Evolutionary conservation across 2,797 vertebrate genomes (phyloP).

Genomic region (Nyctalus aviator): DNA sequence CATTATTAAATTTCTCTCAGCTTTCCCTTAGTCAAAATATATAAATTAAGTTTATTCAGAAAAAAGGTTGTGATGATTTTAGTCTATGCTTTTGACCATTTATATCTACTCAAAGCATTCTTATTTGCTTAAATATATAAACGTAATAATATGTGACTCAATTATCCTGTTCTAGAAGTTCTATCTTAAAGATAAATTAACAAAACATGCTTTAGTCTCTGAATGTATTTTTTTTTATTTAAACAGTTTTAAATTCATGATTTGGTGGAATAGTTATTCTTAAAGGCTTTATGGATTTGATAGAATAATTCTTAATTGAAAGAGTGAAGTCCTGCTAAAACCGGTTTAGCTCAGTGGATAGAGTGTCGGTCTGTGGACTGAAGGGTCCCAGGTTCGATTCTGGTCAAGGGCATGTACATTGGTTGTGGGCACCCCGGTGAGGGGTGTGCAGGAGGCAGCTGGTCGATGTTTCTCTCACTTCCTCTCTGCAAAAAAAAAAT

Average conservation of each 20-base stretch:
- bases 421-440: too few species aligned
- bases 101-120: conserved; percentile 36
- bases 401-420: too few species aligned
- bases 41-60: not conserved
- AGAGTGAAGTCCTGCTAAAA: not conserved
- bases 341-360: too few species aligned
- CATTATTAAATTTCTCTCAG: conserved; percentile 30
- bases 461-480: too few species aligned
- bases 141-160: not conserved
- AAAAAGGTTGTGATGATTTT: not conserved
- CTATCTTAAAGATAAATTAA: not conserved
- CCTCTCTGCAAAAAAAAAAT: too few species aligned
- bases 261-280: not conserved
- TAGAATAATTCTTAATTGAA: not conserved
- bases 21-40: conserved; percentile 9
- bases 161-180: not conserved
- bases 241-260: conserved; percentile 23
- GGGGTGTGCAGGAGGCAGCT: too few species aligned
- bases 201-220: not conserved
- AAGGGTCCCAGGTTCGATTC: too few species aligned
- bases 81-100: conserved; percentile 14
- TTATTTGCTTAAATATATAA: conserved; percentile 39
- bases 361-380: too few species aligned
- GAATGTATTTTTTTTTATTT: conserved; percentile 45
- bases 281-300: not conserved